Base-by-base conservation (phyloP, 2,797 vertebrate genomes). In the Pangasius krempfi region DNA sequence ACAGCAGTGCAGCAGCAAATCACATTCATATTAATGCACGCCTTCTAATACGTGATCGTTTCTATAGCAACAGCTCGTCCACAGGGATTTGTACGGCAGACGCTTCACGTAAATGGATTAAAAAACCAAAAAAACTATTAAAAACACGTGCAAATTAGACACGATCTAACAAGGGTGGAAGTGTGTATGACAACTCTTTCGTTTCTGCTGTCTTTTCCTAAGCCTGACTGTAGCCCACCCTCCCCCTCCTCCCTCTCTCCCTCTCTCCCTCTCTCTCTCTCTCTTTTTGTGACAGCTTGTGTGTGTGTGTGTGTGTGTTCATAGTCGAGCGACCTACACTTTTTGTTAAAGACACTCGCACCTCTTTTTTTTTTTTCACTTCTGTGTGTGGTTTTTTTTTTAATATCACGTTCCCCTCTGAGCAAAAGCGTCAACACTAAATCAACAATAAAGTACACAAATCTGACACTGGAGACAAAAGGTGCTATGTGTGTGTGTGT, bases 391-490 rank as follows among this genome's bases (percentile, higher is more conserved):
- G 22, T 3, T 54, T 54, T 33, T 20, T 37, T 56, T 56, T 30
- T 56, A 33, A 22, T 37, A 58, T 52, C 78, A 80, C 30, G 18
- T 80, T 56, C 30, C 18, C 9, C 52, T 80, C 0, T 4, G 14
- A 54, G 50, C 50, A 33, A 79, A 30, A 10, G n/a, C 7, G 16
- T 58, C 52, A 56, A 80, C n/a, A 58, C n/a, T 56, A 80, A 80
- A 80, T 58, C 78, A 56, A 80, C 50, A 37, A 18, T 52, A 78
- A 78, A 78, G 75, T 30, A 78, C 75, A 78, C 75, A 78, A 54
- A 9, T 78, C 30, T 78, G 47, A 52, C 47, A 54, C 47, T 50
- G 30, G 16, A 78, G 47, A 30, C 75, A 30, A 52, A 78, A 88
- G 47, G 16, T 68, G 62, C 62, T 70, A 7, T 78, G 37, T 44